Evolutionary conservation across 2,113 vertebrate species (phyloP).

Genomic region (Hypocryptadius cinnamomeus): DNA sequence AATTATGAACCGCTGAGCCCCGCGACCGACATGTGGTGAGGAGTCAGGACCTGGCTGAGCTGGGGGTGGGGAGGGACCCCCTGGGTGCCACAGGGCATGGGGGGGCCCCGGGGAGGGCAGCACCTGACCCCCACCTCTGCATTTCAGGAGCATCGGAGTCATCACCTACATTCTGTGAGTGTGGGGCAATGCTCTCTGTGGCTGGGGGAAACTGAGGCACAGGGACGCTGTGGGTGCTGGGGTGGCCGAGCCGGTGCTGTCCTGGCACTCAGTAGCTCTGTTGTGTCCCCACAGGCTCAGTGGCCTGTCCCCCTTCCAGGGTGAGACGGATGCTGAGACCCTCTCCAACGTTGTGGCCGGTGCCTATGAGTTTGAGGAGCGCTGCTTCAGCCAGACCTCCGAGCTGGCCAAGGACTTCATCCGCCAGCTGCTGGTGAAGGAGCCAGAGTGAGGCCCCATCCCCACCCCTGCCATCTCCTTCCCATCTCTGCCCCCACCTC

Average conservation of each 20-base stretch:
- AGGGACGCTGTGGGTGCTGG: not conserved
- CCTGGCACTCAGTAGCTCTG: not conserved
- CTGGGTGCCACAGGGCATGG: not conserved
- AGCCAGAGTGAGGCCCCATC: slow-evolving; percentile 57
- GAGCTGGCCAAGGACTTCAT: slow-evolving; percentile 79
- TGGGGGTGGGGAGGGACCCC: not conserved
- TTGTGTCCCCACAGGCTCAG: slow-evolving; percentile 72
- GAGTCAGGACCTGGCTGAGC: not conserved
- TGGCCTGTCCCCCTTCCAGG: slow-evolving; percentile 83
- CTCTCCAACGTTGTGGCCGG: slow-evolving; percentile 68
- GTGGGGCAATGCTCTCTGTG: accelerated
- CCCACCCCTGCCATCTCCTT: not conserved
- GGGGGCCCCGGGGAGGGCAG: not conserved
- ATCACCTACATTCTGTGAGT: slow-evolving; percentile 81
- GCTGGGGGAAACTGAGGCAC: not conserved
- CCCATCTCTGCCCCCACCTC: not conserved
- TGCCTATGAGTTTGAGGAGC: slow-evolving; percentile 70
- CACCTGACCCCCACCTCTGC: not conserved
- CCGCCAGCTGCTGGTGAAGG: slow-evolving; percentile 71
- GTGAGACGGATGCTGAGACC: slow-evolving; percentile 71
- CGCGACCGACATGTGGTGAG: slow-evolving; percentile 79
- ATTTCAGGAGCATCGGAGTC: slow-evolving; percentile 78
- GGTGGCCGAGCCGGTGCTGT: accelerated
- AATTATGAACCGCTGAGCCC: slow-evolving; percentile 68
- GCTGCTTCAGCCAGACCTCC: slow-evolving; percentile 67